A percentile compares a stretch with the other conserved stretches of the same genome.
Conservation (phyloP, 2,888 invertebrate species). For the Machimus atricapillus region DNA sequence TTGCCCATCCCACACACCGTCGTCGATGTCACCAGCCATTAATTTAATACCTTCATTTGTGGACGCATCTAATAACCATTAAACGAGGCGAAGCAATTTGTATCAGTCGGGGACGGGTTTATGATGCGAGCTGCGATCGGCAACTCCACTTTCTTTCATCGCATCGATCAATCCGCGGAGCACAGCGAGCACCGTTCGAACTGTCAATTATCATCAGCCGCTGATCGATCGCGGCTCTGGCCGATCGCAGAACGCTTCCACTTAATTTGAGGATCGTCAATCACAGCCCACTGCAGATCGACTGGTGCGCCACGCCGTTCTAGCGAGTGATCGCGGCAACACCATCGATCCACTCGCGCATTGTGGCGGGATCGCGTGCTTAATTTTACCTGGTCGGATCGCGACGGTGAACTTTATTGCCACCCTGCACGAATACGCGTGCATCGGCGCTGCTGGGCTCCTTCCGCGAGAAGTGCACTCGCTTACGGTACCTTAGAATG, state of each 20-base stretch:
- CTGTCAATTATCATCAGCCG: constrained; percentile 17
- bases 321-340: background rate
- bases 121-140: background rate
- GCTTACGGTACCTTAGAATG: background rate
- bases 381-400: background rate
- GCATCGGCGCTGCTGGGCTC: background rate
- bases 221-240: background rate
- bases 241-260: constrained; percentile 13
- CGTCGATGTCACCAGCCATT: background rate
- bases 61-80: constrained; percentile 7
- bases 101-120: background rate
- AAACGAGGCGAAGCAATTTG: constrained; percentile 6
- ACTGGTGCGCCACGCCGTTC: background rate
- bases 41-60: constrained; percentile 18
- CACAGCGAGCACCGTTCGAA: background rate
- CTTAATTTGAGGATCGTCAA: constrained; percentile 34
- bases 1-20: background rate
- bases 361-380: constrained; percentile 8
- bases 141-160: background rate
- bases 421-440: background rate
- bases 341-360: background rate
- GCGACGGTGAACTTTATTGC: background rate
- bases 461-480: background rate
- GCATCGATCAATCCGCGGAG: background rate
- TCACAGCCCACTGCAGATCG: constrained; percentile 14